A percentile compares a stretch with the other conserved stretches of the same genome.
phyloP scores from a whole-genome alignment of 2,797 vertebrate genomes.

The Leptatherina wallacei region DNA sequence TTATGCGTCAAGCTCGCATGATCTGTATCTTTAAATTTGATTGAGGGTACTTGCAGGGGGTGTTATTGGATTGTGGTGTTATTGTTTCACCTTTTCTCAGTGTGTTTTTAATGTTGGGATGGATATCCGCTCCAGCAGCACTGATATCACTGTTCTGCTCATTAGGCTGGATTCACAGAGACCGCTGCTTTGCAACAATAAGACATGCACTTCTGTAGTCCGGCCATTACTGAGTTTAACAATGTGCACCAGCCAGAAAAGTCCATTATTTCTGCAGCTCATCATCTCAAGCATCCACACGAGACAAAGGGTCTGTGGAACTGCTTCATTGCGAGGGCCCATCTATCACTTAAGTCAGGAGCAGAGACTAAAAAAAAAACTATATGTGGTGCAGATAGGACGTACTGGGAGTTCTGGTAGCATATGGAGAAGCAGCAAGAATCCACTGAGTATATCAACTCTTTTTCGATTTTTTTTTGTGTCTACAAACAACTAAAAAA shows the following conservation, averaged over 20 bases:
- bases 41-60: conserved; percentile 77
- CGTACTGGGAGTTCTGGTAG: conserved; percentile 19
- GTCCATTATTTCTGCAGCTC: conserved; percentile 80
- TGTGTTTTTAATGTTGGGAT: conserved; percentile 72
- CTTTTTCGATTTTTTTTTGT: not conserved
- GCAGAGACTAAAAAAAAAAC: conserved; percentile 29
- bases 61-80: conserved; percentile 81
- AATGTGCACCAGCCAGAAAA: conserved; percentile 76
- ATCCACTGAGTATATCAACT: not conserved
- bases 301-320: conserved; percentile 65
- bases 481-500: not conserved
- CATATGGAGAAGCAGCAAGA: not conserved
- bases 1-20: conserved; percentile 65
- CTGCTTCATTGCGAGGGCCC: conserved; percentile 54
- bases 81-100: conserved; percentile 74
- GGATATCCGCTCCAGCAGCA: conserved; percentile 67
- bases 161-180: conserved; percentile 66
- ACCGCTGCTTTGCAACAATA: conserved; percentile 52
- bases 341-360: conserved; percentile 70
- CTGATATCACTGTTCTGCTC: conserved; percentile 68
- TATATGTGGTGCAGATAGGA: conserved; percentile 32
- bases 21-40: conserved; percentile 80
- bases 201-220: conserved; percentile 66
- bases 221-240: conserved; percentile 70
- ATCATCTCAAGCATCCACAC: conserved; percentile 75